Evolutionary conservation across 1,140 invertebrate genomes (phyloP).

Genomic region (Drosophila truncata): DNA sequence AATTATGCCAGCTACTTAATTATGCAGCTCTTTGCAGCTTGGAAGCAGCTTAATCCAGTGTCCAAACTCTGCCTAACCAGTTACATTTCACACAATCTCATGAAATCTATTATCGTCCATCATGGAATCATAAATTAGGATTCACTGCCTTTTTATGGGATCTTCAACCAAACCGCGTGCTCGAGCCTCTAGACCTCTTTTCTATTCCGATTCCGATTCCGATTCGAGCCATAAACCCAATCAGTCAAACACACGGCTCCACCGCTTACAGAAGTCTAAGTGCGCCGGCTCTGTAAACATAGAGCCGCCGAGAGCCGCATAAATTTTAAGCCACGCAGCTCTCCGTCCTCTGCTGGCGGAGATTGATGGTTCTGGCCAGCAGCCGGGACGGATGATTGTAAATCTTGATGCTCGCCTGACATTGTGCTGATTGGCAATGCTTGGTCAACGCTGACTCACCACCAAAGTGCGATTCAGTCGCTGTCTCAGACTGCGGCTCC

Average conservation of each 20-base stretch:
- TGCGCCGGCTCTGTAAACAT: constrained; percentile 31
- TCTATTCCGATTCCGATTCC: constrained; percentile 1
- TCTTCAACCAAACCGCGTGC: constrained; percentile 9
- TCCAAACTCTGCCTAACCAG: constrained; percentile 10
- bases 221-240: constrained; percentile 26
- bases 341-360: constrained; percentile 28
- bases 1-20: constrained; percentile 8
- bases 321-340: constrained; percentile 65
- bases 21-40: neutral
- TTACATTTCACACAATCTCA: constrained; percentile 19
- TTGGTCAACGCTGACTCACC: constrained; percentile 53
- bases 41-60: neutral
- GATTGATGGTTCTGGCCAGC: constrained; percentile 72
- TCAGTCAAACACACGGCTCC: constrained; percentile 29
- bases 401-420: constrained; percentile 69
- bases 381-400: constrained; percentile 66
- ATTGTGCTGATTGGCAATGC: constrained; percentile 66
- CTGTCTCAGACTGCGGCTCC: neutral
- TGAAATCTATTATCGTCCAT: constrained; percentile 24
- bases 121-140: constrained; percentile 35
- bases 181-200: neutral
- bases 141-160: constrained; percentile 39
- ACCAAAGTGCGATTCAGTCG: constrained; percentile 20
- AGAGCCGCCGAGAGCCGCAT: constrained; percentile 30
- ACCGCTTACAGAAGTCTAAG: constrained; percentile 35